Conservation (phyloP, 2,113 vertebrate species). For the Cryptomyrus ogoouensis region DNA sequence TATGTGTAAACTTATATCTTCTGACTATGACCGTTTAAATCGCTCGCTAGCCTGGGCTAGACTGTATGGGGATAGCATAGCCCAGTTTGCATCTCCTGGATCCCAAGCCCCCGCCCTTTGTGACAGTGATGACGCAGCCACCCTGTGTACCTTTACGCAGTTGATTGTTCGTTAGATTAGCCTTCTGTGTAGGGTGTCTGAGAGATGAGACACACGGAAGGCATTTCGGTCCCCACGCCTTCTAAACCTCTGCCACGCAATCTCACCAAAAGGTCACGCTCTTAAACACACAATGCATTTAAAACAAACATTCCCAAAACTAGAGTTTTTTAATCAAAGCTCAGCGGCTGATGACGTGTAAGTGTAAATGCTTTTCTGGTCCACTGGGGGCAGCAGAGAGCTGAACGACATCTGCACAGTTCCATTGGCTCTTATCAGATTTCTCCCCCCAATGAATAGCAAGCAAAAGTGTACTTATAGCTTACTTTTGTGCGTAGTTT, state of each 20-base stretch:
- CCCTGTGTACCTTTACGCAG: background rate
- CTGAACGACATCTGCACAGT: background rate
- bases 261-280: background rate
- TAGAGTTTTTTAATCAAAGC: background rate
- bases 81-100: background rate
- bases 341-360: background rate
- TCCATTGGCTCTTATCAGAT: background rate
- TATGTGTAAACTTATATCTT: background rate
- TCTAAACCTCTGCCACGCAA: background rate
- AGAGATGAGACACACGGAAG: background rate
- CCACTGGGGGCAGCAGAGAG: background rate
- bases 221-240: background rate
- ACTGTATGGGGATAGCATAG: background rate
- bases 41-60: background rate
- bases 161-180: background rate
- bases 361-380: background rate
- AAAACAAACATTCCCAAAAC: background rate
- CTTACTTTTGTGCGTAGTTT: background rate
- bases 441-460: background rate
- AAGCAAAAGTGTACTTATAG: background rate
- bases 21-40: background rate
- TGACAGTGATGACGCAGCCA: background rate
- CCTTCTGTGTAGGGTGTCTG: background rate
- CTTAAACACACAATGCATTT: background rate
- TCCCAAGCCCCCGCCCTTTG: background rate